Evolutionary conservation across 2,113 vertebrate genomes (phyloP).

Genomic region (Psilopsiagon aymara): DNA sequence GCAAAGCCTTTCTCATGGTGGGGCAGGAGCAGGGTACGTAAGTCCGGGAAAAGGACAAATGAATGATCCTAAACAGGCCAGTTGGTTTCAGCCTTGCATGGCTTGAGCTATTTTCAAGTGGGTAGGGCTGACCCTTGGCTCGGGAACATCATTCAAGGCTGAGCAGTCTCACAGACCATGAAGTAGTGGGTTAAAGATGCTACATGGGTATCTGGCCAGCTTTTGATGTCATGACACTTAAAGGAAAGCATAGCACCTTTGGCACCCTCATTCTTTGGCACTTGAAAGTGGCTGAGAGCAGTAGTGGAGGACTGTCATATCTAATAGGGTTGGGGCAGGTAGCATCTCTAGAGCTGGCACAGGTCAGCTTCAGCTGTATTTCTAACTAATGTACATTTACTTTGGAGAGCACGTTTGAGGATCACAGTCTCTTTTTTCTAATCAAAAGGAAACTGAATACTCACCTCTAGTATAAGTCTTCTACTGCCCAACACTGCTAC

Average conservation of each 20-base stretch:
- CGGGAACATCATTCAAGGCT: background rate
- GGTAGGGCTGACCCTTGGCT: background rate
- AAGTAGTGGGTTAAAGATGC: background rate
- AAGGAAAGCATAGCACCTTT: background rate
- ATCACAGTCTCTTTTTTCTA: background rate
- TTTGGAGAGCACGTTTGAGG: conserved; percentile 15
- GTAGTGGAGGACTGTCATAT: background rate
- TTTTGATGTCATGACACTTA: background rate
- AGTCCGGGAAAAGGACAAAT: background rate
- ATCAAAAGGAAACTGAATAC: conserved; percentile 54
- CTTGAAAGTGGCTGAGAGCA: conserved; percentile 7
- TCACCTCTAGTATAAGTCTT: conserved; percentile 45
- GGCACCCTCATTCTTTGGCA: conserved; percentile 8
- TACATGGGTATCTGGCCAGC: background rate
- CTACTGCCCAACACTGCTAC: conserved; percentile 58
- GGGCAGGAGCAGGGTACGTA: rapidly evolving
- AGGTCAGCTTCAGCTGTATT: conserved; percentile 38
- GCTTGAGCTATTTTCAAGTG: background rate
- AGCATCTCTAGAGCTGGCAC: background rate
- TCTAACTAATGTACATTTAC: conserved; percentile 46
- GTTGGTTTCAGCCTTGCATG: background rate
- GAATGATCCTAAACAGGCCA: background rate
- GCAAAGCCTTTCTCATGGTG: background rate
- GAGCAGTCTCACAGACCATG: background rate
- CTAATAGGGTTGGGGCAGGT: conserved; percentile 25